Evolutionary conservation across 2,888 invertebrate species (phyloP), one percentile per base, ranked within the genome.

Genomic region (Apoda limacodes): DNA sequence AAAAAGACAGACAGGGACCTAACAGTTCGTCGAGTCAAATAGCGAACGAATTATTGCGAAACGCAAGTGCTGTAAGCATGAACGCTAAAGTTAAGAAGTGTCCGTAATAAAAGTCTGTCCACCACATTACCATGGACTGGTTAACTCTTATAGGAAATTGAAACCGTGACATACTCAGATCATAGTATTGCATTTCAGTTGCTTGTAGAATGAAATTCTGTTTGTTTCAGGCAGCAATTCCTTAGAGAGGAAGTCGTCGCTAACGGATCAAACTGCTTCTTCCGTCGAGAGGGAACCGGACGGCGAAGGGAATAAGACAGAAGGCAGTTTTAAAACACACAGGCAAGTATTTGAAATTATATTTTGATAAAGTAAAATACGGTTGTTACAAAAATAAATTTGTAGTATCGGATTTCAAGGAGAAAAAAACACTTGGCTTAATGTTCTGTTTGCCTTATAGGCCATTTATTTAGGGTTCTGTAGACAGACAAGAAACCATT

Each of bases 191-290:
- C 9, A n/a, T n/a, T n/a, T n/a, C n/a, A n/a, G n/a, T n/a, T n/a
- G n/a, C n/a, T n/a, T 27, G 6, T 11, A 22, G 12, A 21, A 13
- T 15, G 4, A 10, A 2, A 7, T 22, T 24, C 11, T 22, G 22
- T 13, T 34, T 36, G 25, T 56, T 54, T 2, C 43, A 75, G 76
- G 64, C 45, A 55, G 63, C 10, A 69, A 59, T 38, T 68, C 68
- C 0, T 41, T 72, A 25, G 78, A 78, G 20, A 57, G 67, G 22
- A 70, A 69, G 22, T 60, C 68, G 0, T 64, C 78, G 0, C 35
- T 56, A 10, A 46, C 53, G 2, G 75, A 72, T 22, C 57, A 48
- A 15, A 30, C 46, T 0, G 19, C 50, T 0, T 22, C 32, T 2
- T 30, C 48, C 1, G 37, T 39, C 0, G 60, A 63, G 3, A 40